phyloP scores from a whole-genome alignment of 2,113 vertebrate species.

The Channa maculata region DNA sequence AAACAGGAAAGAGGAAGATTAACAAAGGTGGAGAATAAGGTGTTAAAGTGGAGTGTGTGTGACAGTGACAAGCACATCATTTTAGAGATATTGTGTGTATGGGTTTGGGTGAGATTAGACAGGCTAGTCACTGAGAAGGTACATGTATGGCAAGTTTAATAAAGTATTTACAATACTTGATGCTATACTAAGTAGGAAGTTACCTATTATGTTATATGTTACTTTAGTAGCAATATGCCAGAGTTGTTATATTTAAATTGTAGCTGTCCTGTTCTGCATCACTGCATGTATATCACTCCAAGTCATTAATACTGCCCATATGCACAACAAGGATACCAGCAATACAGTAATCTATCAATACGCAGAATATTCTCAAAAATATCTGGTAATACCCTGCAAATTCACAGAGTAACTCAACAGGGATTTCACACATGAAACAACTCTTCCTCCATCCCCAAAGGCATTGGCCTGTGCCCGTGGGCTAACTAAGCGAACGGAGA shows the following conservation, averaged over 20 bases:
- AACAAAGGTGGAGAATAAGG: constrained; percentile 26
- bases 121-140: neutral
- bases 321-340: neutral
- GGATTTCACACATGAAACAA: constrained; percentile 69
- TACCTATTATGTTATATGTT: neutral
- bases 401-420: neutral
- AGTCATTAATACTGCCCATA: constrained; percentile 15
- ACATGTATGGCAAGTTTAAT: neutral
- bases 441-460: constrained; percentile 48
- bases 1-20: constrained; percentile 29
- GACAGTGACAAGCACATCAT: constrained; percentile 4
- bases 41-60: constrained; percentile 18
- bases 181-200: constrained; percentile 3
- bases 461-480: constrained; percentile 29
- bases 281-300: neutral
- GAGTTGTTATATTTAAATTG: constrained; percentile 11
- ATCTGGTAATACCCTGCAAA: neutral
- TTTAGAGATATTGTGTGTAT: constrained; percentile 1
- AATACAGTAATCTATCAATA: neutral
- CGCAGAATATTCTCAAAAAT: neutral
- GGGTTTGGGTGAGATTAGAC: constrained; percentile 2
- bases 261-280: constrained; percentile 10
- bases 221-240: constrained; percentile 15
- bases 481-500: constrained; percentile 52
- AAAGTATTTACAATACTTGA: neutral